Evolutionary conservation across 2,888 invertebrate genomes (phyloP).

Genomic region (Miltochrista miniata): DNA sequence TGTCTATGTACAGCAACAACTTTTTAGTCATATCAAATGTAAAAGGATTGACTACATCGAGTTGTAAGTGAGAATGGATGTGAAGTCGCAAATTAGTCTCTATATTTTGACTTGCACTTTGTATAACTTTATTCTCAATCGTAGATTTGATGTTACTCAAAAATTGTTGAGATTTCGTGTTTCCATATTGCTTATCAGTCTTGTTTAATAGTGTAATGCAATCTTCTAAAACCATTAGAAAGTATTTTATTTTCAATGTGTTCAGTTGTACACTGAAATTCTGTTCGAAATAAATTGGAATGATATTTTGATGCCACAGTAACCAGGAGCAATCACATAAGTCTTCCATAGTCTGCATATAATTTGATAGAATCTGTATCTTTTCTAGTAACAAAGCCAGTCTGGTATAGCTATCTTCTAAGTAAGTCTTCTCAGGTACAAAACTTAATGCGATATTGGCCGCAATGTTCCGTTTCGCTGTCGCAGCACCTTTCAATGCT

Average conservation of each 20-base stretch:
- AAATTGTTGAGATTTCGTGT: conserved; percentile 60
- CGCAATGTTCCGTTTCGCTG: conserved; percentile 85
- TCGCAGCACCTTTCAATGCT: conserved; percentile 85
- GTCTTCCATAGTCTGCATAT: conserved; percentile 81
- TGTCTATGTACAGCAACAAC: conserved; percentile 83
- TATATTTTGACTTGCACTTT: conserved; percentile 92
- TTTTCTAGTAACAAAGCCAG: conserved; percentile 86
- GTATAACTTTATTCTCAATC: conserved; percentile 84
- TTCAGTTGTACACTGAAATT: conserved; percentile 87
- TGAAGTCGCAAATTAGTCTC: conserved; percentile 97
- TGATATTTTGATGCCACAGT: conserved; percentile 91
- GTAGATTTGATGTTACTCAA: conserved; percentile 61
- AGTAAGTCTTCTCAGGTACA: conserved; percentile 84
- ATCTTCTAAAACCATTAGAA: conserved; percentile 74
- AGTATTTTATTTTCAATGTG: conserved; percentile 83
- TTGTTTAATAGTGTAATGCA: conserved; percentile 62
- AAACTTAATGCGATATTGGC: conserved; percentile 87
- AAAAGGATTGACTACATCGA: conserved; percentile 89
- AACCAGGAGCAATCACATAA: conserved; percentile 90
- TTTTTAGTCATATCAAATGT: conserved; percentile 86
- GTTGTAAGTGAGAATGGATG: conserved; percentile 94
- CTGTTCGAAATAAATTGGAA: conserved; percentile 90
- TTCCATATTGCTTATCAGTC: conserved; percentile 58
- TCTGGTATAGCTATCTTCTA: conserved; percentile 85
- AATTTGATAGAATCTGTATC: conserved; percentile 85